phyloP scores from a whole-genome alignment of 2,888 invertebrate genomes.

The Heteromurus nitidus region DNA sequence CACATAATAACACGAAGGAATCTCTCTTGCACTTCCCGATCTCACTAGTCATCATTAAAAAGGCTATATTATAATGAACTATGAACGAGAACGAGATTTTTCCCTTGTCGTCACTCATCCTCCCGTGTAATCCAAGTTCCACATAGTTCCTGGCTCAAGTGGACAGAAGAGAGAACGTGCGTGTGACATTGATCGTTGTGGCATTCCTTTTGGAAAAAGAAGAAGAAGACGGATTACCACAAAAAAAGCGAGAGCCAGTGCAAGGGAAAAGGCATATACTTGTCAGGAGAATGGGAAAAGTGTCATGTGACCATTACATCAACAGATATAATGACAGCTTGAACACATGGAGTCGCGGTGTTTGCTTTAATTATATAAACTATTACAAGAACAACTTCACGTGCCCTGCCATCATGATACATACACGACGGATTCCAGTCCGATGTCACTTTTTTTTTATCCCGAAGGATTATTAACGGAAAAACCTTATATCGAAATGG shows the following conservation, averaged over 20 bases:
- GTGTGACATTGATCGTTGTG: slow-evolving; percentile 2
- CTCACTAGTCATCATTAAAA: slow-evolving; percentile 1
- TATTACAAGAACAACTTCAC: not conserved
- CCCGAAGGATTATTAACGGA: too few species aligned
- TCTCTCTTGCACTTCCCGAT: not conserved
- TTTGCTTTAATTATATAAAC: not conserved
- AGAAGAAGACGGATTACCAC: not conserved
- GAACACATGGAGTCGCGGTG: not conserved
- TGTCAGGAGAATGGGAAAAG: not conserved
- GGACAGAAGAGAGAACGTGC: not conserved
- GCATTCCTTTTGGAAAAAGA: not conserved
- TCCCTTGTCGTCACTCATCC: too few species aligned
- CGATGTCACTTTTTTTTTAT: too few species aligned
- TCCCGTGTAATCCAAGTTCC: too few species aligned
- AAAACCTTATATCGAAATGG: too few species aligned
- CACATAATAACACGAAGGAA: too few species aligned
- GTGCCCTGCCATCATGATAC: not conserved
- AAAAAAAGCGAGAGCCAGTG: not conserved
- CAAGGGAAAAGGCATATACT: not conserved
- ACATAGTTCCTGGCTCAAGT: not conserved
- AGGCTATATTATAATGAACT: too few species aligned
- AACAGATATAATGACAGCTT: not conserved
- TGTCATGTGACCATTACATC: not conserved
- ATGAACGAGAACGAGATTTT: too few species aligned
- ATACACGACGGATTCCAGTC: not conserved